These are phyloP conservation scores for Hydrozoanthus tunicans DNA, from an alignment of 64 coral and sea anemone species.

Conservation along the genomic window DNA sequence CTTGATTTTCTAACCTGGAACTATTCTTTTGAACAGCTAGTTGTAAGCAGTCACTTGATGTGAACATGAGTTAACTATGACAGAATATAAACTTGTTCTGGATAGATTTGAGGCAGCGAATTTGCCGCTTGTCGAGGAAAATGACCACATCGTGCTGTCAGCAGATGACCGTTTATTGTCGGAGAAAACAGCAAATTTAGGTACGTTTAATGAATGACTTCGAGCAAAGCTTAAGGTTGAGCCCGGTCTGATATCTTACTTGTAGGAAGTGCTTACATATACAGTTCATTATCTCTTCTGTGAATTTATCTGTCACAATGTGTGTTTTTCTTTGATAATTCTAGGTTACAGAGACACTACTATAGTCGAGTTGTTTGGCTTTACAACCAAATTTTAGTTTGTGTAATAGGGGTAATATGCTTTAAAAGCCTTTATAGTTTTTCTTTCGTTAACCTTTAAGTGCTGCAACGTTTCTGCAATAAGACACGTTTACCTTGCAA, in stretches of 20 bases:
- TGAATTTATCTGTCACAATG: no score
- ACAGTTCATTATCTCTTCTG: no score
- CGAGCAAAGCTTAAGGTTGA: no score
- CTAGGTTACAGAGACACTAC: no score
- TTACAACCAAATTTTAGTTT: no score
- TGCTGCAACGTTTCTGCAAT: no score
- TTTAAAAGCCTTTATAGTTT: no score
- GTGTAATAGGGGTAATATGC: no score
- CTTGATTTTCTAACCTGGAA: background rate
- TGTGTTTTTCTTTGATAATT: no score
- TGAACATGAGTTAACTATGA: conserved; percentile 1
- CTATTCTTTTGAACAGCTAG: background rate
- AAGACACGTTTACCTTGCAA: no score
- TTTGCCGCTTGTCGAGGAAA: conserved; percentile 37
- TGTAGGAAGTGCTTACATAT: background rate
- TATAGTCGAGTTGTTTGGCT: no score
- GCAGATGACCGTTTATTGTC: conserved; percentile 1
- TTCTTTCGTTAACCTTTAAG: no score
- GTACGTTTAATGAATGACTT: background rate
- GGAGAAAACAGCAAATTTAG: background rate
- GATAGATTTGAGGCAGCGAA: background rate
- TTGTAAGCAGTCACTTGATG: background rate
- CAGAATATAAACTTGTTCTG: conserved; percentile 10
- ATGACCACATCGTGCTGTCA: conserved; percentile 26
- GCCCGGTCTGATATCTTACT: background rate